Conservation (phyloP, 2,888 invertebrate species). For the Scaptomyza caliginosa region DNA sequence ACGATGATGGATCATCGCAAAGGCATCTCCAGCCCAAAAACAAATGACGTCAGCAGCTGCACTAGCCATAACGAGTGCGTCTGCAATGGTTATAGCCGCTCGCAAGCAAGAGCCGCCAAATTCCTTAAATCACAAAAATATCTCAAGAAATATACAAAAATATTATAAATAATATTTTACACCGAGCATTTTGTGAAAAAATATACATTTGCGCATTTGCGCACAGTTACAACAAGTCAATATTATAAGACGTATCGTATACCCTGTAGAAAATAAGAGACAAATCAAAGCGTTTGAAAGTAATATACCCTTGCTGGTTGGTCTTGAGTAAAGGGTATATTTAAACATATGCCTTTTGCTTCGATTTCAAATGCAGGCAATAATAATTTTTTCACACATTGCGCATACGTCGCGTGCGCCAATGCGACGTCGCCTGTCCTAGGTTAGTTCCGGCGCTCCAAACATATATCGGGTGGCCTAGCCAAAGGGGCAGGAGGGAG, state of each 20-base stretch:
- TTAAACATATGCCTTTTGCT: background rate
- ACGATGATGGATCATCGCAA: slow-evolving; percentile 48
- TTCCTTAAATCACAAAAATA: slow-evolving; percentile 37
- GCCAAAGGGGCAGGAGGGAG: background rate
- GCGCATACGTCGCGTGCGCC: slow-evolving; percentile 56
- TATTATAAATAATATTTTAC: too few relatives aligned
- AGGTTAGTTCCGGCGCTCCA: slow-evolving; percentile 49
- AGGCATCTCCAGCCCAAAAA: slow-evolving; percentile 45
- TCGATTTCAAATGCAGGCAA: slow-evolving; percentile 23
- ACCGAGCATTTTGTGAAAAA: too few relatives aligned
- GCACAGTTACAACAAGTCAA: too few relatives aligned
- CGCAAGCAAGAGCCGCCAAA: background rate
- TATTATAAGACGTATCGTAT: too few relatives aligned
- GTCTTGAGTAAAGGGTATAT: slow-evolving; percentile 22
- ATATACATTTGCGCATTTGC: too few relatives aligned
- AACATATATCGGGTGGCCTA: background rate
- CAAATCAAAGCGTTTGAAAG: too few relatives aligned
- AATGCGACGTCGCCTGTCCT: slow-evolving; percentile 47
- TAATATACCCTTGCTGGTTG: background rate
- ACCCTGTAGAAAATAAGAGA: too few relatives aligned
- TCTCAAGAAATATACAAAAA: background rate
- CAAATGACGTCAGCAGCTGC: slow-evolving; percentile 58
- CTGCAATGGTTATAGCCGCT: slow-evolving; percentile 16
- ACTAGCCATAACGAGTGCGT: slow-evolving; percentile 8
- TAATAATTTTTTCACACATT: slow-evolving; percentile 23